phyloP scores from a whole-genome alignment of 2,888 invertebrate genomes.

The Trichacis sp. region DNA sequence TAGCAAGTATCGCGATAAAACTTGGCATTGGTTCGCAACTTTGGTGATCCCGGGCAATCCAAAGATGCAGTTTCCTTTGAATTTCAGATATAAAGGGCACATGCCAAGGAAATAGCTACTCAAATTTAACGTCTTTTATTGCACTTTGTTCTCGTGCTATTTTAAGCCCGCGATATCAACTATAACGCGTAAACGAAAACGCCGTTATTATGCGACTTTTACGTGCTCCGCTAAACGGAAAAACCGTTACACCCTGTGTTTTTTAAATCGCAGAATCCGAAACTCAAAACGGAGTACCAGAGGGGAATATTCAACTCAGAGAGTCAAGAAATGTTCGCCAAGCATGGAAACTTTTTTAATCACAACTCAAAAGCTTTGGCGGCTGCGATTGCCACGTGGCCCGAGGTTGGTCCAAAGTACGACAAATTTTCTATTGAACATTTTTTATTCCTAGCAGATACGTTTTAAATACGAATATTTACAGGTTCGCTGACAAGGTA shows the following conservation, averaged over 20 bases:
- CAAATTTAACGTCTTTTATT: slow-evolving; percentile 29
- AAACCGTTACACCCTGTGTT: too few species aligned
- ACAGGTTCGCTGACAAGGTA: slow-evolving; percentile 53
- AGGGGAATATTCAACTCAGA: too few species aligned
- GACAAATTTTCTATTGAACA: slow-evolving; percentile 2
- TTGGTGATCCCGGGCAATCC: slow-evolving; percentile 24
- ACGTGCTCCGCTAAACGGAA: too few species aligned
- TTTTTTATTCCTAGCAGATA: too few species aligned
- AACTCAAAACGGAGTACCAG: too few species aligned
- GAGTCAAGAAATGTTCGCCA: too few species aligned
- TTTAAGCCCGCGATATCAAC: not conserved
- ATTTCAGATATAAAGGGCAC: slow-evolving; percentile 29
- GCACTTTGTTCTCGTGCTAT: slow-evolving; percentile 5
- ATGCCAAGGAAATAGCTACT: slow-evolving; percentile 21
- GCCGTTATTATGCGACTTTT: not conserved
- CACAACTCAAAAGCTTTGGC: too few species aligned
- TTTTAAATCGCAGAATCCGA: too few species aligned
- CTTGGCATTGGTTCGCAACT: slow-evolving; percentile 25
- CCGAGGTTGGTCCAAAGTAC: too few species aligned
- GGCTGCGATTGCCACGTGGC: too few species aligned
- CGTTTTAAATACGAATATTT: not conserved
- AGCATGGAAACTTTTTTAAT: too few species aligned
- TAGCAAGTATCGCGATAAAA: slow-evolving; percentile 25
- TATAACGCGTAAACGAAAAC: not conserved
- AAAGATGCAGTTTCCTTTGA: slow-evolving; percentile 23